Evolutionary conservation across 2,888 invertebrate species (phyloP).

Genomic region (Aporophyla nigra): DNA sequence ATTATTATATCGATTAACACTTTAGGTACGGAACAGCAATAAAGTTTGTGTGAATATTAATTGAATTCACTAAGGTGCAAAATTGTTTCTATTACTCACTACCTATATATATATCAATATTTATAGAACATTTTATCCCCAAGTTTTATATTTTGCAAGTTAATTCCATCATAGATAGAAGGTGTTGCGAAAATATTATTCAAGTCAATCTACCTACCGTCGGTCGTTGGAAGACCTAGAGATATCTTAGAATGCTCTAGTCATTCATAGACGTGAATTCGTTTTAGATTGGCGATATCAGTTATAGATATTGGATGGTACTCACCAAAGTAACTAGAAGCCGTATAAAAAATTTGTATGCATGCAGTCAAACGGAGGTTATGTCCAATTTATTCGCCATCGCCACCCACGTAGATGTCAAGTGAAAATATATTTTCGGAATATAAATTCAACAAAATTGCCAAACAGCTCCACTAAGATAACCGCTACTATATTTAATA

Average conservation of each 20-base stretch:
- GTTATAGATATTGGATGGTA: background rate
- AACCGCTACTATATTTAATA: slow-evolving; percentile 64
- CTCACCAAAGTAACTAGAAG: slow-evolving; percentile 1
- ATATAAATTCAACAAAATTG: slow-evolving; percentile 44
- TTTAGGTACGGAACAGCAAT: slow-evolving; percentile 6
- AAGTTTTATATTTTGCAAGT: background rate
- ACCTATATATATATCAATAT: background rate
- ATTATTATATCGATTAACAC: slow-evolving; percentile 21
- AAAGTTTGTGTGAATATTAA: slow-evolving; percentile 14
- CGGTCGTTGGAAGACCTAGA: background rate
- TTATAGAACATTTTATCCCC: background rate
- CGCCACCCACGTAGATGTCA: slow-evolving; percentile 60
- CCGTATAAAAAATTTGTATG: slow-evolving; percentile 19
- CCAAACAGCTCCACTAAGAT: slow-evolving; percentile 48
- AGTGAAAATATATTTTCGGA: slow-evolving; percentile 47
- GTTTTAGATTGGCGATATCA: slow-evolving; percentile 1
- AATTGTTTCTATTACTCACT: background rate
- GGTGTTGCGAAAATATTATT: background rate
- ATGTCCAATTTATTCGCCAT: slow-evolving; percentile 37
- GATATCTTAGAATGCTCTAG: background rate
- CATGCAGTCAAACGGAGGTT: slow-evolving; percentile 36
- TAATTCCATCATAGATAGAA: background rate
- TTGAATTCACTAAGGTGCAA: background rate
- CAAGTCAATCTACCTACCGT: background rate
- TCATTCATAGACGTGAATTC: background rate